Evolutionary conservation across 2,888 invertebrate genomes (phyloP).

Genomic region (Saturnia pavonia): DNA sequence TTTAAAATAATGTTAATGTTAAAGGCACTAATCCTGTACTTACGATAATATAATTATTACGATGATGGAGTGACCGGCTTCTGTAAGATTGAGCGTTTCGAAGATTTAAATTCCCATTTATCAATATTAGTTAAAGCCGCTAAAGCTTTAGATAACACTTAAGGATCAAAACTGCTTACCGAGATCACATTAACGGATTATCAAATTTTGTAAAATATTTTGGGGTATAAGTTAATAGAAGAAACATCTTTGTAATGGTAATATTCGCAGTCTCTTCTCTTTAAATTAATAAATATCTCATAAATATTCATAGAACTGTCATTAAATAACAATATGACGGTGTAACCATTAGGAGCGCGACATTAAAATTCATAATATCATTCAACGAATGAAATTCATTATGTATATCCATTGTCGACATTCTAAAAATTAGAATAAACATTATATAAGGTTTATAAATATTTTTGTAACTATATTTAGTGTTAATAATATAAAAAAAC

Average conservation of each 20-base stretch:
- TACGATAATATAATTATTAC: conserved; percentile 1
- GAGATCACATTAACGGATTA: background rate
- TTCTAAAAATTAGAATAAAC: conserved; percentile 27
- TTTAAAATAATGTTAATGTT: background rate
- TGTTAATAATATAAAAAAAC: background rate
- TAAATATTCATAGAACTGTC: conserved; percentile 5
- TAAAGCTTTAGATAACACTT: conserved; percentile 3
- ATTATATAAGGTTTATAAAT: background rate
- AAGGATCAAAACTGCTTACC: background rate
- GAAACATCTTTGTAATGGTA: background rate
- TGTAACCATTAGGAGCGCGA: background rate
- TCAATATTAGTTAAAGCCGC: background rate
- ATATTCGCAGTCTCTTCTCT: background rate
- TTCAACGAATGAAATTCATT: conserved; percentile 7
- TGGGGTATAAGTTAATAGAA: too few relatives aligned
- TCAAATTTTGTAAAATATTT: background rate
- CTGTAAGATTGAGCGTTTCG: background rate
- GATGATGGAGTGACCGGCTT: background rate
- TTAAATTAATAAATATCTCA: background rate
- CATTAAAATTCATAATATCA: conserved; percentile 12
- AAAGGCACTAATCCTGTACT: background rate
- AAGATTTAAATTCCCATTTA: conserved; percentile 6
- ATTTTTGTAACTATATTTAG: background rate
- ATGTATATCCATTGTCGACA: conserved; percentile 25
- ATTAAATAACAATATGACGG: conserved; percentile 6